A percentile compares a stretch with the other conserved stretches of the same genome.
phyloP scores from a whole-genome alignment of 2,797 vertebrate genomes.

The Pseudochirops corinnae region DNA sequence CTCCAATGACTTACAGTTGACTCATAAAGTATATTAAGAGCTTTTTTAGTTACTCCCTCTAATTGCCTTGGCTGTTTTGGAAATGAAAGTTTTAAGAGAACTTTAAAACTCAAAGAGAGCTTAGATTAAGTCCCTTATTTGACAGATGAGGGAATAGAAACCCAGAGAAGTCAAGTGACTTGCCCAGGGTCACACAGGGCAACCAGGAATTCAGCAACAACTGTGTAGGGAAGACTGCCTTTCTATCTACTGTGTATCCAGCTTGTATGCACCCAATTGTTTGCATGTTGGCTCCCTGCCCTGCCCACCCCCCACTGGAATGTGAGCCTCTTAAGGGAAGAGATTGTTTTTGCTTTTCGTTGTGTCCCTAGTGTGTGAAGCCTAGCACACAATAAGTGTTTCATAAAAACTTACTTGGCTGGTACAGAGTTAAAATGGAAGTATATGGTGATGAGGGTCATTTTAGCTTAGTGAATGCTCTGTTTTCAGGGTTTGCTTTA shows the following conservation, averaged over 20 bases:
- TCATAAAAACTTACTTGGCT: neutral
- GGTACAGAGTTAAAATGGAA: neutral
- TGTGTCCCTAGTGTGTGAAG: neutral
- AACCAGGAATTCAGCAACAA: neutral
- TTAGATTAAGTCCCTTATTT: neutral
- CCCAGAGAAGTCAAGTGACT: neutral
- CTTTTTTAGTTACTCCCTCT: neutral
- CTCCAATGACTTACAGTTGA: neutral
- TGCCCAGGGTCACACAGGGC: neutral
- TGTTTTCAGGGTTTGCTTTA: neutral
- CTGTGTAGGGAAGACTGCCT: neutral
- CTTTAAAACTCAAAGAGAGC: neutral
- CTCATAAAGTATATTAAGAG: neutral
- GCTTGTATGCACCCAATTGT: neutral
- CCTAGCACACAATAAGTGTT: neutral
- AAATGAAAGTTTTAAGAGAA: neutral
- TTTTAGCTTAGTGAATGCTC: neutral
- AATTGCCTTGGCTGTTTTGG: neutral
- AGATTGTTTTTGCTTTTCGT: neutral
- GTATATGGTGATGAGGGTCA: neutral
- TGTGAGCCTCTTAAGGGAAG: neutral
- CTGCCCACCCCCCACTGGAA: neutral
- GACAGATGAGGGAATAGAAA: neutral
- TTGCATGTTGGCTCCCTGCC: neutral
- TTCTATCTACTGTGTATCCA: neutral